phyloP scores from a whole-genome alignment of 1,140 invertebrate genomes.

The Diabrotica undecimpunctata region DNA sequence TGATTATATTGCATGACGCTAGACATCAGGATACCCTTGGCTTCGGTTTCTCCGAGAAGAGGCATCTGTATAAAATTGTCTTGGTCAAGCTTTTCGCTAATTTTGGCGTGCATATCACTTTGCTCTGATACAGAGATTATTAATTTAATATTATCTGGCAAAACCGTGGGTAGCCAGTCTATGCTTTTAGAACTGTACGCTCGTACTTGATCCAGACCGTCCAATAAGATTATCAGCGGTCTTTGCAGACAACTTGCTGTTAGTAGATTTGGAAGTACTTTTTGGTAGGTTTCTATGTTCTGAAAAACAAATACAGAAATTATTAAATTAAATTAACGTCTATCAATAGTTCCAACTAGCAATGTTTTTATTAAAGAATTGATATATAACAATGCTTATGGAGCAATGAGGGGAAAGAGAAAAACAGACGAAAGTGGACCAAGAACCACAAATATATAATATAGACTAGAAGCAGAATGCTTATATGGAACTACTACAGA shows the following conservation, averaged over 20 bases:
- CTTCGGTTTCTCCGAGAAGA: slow-evolving; percentile 50
- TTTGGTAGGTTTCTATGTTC: slow-evolving; percentile 54
- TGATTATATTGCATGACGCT: slow-evolving; percentile 60
- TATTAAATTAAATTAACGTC: too few relatives aligned
- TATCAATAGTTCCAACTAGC: too few relatives aligned
- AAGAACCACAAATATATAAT: too few relatives aligned
- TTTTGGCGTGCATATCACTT: slow-evolving; percentile 46
- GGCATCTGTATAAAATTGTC: slow-evolving; percentile 50
- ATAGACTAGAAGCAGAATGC: too few relatives aligned
- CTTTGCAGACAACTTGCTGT: slow-evolving; percentile 53
- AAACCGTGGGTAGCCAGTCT: slow-evolving; percentile 64
- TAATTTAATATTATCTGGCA: slow-evolving; percentile 68
- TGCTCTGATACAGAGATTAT: slow-evolving; percentile 66
- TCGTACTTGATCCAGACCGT: slow-evolving; percentile 66
- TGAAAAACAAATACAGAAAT: slow-evolving; percentile 37
- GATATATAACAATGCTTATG: too few relatives aligned
- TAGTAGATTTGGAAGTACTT: slow-evolving; percentile 53
- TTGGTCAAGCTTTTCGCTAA: slow-evolving; percentile 47
- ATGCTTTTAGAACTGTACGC: slow-evolving; percentile 49
- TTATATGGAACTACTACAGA: too few relatives aligned
- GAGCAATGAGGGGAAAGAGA: too few relatives aligned
- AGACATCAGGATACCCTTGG: slow-evolving; percentile 53
- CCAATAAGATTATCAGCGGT: slow-evolving; percentile 65
- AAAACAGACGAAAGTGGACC: too few relatives aligned
- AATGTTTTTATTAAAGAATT: too few relatives aligned